Base-by-base conservation (phyloP, 2,888 invertebrate species). In the Cryptocheilus praepositus region DNA sequence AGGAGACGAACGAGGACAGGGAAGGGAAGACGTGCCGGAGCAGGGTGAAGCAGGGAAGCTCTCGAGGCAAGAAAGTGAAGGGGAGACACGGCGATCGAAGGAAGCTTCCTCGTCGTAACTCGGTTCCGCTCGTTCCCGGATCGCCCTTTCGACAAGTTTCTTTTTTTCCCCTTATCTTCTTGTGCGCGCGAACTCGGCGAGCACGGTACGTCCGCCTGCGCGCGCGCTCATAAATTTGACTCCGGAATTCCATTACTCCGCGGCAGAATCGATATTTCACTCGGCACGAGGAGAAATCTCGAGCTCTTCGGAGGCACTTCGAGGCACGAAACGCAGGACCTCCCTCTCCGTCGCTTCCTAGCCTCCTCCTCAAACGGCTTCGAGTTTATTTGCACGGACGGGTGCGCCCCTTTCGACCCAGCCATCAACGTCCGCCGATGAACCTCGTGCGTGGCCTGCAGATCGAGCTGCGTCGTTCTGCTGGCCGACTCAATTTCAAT, bases 191-290 rank as follows among this genome's bases (percentile, higher is more conserved):
- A 43, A 43, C 44, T 59, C 53, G 18, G 61, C 57, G 16, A 60
- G 73, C 62, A 56, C 70, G 57, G 54, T 22, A 45, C 63, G 71
- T 57, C 63, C 61, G 74, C 44, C 62, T 51, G 69, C 71, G 69
- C 66, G 61, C 76, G 69, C 69, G 71, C 81, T 85, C 83, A 84
- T 84, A 85, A 86, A 85, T 85, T 86, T 81, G 80, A 80, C 79
- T 81, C 81, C 82, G 82, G 82, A 84, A 84, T 85, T 84, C 85
- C 83, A 84, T 85, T 85, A 84, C 83, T 80, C 81, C 70, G 62
- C 60, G 74, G 52, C 46, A 54, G 61, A 73, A 74, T 74, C 70
- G 63, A 71, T 74, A 73, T 74, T 67, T 70, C 67, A 65, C 52
- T 52, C 21, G 36, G 25, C 46, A 28, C 22, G 36, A 28, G 36